Evolutionary conservation across 1,140 invertebrate genomes (phyloP), one percentile per base, ranked within the genome.

Genomic region (Capitella teleta): DNA sequence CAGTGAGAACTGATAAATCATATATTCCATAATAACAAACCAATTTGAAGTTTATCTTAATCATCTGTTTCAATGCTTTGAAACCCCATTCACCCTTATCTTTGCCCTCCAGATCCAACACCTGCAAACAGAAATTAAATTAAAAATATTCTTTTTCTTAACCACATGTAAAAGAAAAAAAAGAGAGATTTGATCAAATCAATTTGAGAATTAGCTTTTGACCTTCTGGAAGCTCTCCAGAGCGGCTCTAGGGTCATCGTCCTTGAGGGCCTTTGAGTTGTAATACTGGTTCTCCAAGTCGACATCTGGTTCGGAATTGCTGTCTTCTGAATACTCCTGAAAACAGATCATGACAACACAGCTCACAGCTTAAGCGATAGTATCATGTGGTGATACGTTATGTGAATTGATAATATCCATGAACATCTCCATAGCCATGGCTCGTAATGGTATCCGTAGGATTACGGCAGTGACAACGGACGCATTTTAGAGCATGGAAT

Each of bases 71-170:
- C 1, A 99, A 77, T n/a, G 96, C 95, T 78, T 98, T 98, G 65
- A 99, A 99, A 0, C 96, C 96, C 95, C 95, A 99, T 79, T 99
- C 96, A 41, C 95, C 95, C 75, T 98, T 98, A 58, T 98, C 93
- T 5, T 90, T 91, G 41, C 86, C 86, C 76, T 98, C 93, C 40
- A 98, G 72, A 68, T 96, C 89, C 51, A 97, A 73, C 24, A 98
- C 93, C 70, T 76, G 36, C 16, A 62, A 53, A 40, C 8, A 40
- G 38, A 40, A n/a, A 40, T 18, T 8, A 16, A 24, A 6, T 40
- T 8, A 40, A 6, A 3, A n/a, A n/a, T 40, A 10, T 21, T 12
- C 19, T 19, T 16, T 40, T 6, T n/a, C 19, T 40, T 8, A 2
- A 5, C 25, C 38, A 40, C n/a, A 18, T 5, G 16, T 18, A 40